Evolutionary conservation across 2,888 invertebrate genomes (phyloP), one percentile per base, ranked within the genome.

Genomic region (Augiades crinisus): DNA sequence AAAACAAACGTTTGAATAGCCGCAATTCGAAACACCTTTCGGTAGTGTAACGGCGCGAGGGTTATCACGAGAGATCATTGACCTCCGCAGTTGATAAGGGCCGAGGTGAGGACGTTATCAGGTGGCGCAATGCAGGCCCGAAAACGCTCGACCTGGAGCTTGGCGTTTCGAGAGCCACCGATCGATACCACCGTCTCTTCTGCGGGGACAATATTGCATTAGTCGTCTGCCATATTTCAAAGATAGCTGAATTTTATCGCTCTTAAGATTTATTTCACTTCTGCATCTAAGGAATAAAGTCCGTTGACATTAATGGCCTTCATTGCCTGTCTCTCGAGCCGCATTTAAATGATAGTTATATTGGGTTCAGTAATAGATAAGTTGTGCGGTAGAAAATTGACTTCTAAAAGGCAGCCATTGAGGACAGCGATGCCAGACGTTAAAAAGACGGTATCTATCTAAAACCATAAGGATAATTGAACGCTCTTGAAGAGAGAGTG

Each of bases 51-150:
- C 56, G 47, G 54, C 59, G 58, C 57, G 57, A 58, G 61, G 64
- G 70, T 75, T 79, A 81, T 79, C 78, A 75, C 55, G 55, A 53
- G 62, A 67, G 81, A 71, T 76, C 79, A 63, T 67, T 65, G 78
- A 76, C 74, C 80, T 65, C 65, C 30, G 57, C 57, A 55, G 60
- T 63, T 78, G 83, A 83, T 84, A 84, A 75, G 67, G 65, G 65
- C 63, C 62, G 68, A 67, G 67, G 69, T 67, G 68, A 70, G 71
- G 64, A 65, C 68, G 72, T 76, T 83, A 85, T 84, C 84, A 79
- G 72, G 72, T 79, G 81, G 74, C 81, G 83, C 82, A 83, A 79
- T 82, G 81, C 82, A 82, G 81, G 65, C 68, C 80, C 75, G 63
- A 79, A 82, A 81, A 78, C 61, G 56, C 59, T 67, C 67, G 65